Evolutionary conservation across 2,113 vertebrate genomes (phyloP).

Genomic region (Apodemus sylvaticus): DNA sequence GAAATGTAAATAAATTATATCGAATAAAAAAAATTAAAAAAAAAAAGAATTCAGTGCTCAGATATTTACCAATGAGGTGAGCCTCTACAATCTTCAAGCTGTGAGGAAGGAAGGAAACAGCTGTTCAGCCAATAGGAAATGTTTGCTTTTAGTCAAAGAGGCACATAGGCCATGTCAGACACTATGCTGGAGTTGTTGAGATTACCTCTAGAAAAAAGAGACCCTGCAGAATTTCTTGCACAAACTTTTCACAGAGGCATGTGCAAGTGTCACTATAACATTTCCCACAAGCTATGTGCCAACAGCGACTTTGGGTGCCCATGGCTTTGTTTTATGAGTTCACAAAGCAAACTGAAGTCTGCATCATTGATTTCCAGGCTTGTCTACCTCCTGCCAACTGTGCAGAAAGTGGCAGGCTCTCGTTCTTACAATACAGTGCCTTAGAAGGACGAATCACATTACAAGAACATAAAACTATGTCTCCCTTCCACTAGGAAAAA

Average conservation of each 20-base stretch:
- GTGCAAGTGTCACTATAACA: not conserved
- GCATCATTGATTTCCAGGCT: not conserved
- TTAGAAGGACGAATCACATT: not conserved
- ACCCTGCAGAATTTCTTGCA: no score
- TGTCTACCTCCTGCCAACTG: not conserved
- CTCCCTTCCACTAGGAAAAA: not conserved
- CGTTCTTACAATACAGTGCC: not conserved
- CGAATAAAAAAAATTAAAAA: no score
- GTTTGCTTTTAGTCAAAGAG: not conserved
- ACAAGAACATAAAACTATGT: not conserved
- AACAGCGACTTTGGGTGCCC: not conserved
- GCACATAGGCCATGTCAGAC: not conserved
- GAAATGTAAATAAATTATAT: no score
- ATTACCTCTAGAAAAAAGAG: not conserved
- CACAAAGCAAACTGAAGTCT: not conserved
- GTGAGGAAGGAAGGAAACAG: not conserved
- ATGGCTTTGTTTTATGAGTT: slow-evolving; percentile 1
- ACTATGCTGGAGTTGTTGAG: not conserved
- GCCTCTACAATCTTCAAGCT: not conserved
- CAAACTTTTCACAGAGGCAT: not conserved
- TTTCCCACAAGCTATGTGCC: not conserved
- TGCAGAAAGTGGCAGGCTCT: not conserved
- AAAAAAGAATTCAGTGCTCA: not conserved
- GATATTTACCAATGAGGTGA: not conserved
- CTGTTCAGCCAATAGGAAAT: not conserved